Percentiles rank a stretch among this genome's conserved stretches.
Conservation (phyloP, 1,140 invertebrate genomes). For the Tenebrio molitor region DNA sequence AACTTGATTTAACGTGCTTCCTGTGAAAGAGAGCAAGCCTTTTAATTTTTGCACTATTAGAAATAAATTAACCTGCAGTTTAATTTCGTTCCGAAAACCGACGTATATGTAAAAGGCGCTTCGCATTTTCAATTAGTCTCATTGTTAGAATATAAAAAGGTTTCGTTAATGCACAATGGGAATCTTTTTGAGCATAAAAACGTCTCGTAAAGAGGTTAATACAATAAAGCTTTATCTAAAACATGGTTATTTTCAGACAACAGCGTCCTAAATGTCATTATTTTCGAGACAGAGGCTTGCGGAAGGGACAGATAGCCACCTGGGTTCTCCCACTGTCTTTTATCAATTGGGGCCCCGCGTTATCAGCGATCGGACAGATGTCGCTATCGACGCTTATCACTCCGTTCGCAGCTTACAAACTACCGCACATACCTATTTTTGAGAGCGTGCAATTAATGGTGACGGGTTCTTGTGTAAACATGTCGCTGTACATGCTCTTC, state of each 20-base stretch:
- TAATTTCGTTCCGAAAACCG: no score
- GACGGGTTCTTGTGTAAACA: conserved; percentile 34
- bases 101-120: no score
- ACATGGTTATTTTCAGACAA: conserved; percentile 25
- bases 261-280: conserved; percentile 24
- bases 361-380: conserved; percentile 46
- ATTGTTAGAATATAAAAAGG: conserved; percentile 13
- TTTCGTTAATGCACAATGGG: conserved; percentile 5
- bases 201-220: conserved; percentile 51
- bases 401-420: conserved; percentile 3
- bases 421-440: conserved; percentile 17
- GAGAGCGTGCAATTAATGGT: conserved; percentile 43
- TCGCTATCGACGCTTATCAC: conserved; percentile 32
- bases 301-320: conserved; percentile 28
- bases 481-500: background rate
- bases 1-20: no score
- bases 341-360: conserved; percentile 27
- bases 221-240: conserved; percentile 32
- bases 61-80: no score
- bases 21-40: no score
- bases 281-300: conserved; percentile 7
- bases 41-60: no score
- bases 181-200: conserved; percentile 48
- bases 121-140: conserved; percentile 19
- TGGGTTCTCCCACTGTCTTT: conserved; percentile 43